Evolutionary conservation across 2,888 invertebrate species (phyloP), one percentile per base, ranked within the genome.

Genomic region (Phaedon cochleariae): DNA sequence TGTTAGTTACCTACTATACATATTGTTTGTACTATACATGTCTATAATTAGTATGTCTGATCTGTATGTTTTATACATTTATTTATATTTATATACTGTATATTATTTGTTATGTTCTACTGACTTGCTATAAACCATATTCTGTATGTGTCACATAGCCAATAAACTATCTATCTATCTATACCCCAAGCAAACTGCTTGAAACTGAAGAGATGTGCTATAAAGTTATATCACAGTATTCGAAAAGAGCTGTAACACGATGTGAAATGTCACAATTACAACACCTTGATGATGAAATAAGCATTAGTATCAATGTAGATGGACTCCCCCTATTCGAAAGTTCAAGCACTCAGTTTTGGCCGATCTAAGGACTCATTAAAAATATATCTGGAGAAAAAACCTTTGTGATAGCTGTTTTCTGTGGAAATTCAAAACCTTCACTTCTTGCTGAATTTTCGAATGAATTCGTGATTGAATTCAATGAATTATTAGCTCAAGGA

Each of bases 281-380:
- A 49, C 49, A 49, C 49, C 20, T 49, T 3, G 26, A 26, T 26
- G 20, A 49, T 49, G 20, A 49, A 49, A 49, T 49, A 17, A 48
- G 49, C 49, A 49, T 52, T 31, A 59, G 59, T 52, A 34, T 59
- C 37, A 59, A 58, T 58, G 29, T 52, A 37, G 59, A 59, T 21
- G 59, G 59, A 9, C 10, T 59, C 20, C 59, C 59, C 15, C 34
- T 59, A 51, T 59, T 59, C 46, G 10, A 49, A 34, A 59, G 59
- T 29, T 45, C 59, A 20, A 51, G 22, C 34, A 37, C 34, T 18
- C 59, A 59, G 52, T 51, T 59, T 51, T 59, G 52, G 59, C 59
- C 59, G 29, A 59, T 59, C 7, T 52, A 51, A 51, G 51, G 52
- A 37, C 20, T 52, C 5, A 51, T 59, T 2, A 15, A 51, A 59